phyloP scores from a whole-genome alignment of 2,888 invertebrate species.

The Trissoscelio sp. region DNA sequence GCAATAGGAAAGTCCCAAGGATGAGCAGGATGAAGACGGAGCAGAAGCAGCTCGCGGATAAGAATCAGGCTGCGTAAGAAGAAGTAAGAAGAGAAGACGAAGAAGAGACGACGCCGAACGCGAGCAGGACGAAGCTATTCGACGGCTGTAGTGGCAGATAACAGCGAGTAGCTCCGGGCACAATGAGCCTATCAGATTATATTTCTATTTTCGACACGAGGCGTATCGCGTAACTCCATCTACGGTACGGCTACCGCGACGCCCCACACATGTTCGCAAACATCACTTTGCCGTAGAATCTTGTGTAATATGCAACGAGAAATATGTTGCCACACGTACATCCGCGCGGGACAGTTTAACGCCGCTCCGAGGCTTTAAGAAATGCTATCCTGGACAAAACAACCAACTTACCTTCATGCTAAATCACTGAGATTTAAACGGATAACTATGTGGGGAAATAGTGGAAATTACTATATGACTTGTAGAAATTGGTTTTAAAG shows the following conservation, averaged over 20 bases:
- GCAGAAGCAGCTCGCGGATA: slow-evolving; percentile 47
- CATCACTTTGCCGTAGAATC: slow-evolving; percentile 62
- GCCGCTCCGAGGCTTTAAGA: slow-evolving; percentile 39
- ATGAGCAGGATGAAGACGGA: slow-evolving; percentile 54
- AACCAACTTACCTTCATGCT: slow-evolving; percentile 16
- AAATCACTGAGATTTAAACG: slow-evolving; percentile 1
- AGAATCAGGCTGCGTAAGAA: slow-evolving; percentile 57
- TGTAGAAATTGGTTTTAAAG: no score
- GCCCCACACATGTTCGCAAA: slow-evolving; percentile 68
- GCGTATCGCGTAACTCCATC: slow-evolving; percentile 82
- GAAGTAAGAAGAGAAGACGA: slow-evolving; percentile 54
- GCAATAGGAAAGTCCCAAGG: slow-evolving; percentile 21
- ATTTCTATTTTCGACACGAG: slow-evolving; percentile 83
- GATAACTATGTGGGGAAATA: background rate
- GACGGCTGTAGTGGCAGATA: slow-evolving; percentile 79
- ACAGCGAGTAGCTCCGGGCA: slow-evolving; percentile 80
- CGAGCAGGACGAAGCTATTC: slow-evolving; percentile 71
- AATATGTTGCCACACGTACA: slow-evolving; percentile 58
- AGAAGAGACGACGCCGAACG: slow-evolving; percentile 22
- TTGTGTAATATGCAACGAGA: slow-evolving; percentile 57
- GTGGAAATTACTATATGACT: background rate
- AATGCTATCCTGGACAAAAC: slow-evolving; percentile 27
- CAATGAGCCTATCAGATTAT: slow-evolving; percentile 83
- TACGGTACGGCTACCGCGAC: slow-evolving; percentile 79
- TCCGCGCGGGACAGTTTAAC: slow-evolving; percentile 45